These are phyloP conservation scores for Phymorhynchus buccinoides DNA, from an alignment of 1,140 invertebrate species.

Conservation along the genomic window DNA sequence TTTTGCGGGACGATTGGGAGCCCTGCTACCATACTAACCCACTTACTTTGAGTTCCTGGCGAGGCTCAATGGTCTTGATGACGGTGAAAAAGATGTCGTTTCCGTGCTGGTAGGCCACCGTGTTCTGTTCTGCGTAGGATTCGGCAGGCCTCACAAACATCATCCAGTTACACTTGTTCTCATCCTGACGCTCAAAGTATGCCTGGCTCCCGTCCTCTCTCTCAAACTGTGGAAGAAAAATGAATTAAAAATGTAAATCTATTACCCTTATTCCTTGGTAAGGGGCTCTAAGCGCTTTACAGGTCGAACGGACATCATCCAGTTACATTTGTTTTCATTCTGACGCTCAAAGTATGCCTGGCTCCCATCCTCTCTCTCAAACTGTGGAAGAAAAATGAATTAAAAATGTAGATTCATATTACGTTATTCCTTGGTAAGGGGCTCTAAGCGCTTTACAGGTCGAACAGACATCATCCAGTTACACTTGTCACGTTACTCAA, in stretches of 20 bases:
- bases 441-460: no score
- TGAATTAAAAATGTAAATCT: no score
- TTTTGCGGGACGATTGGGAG: no score
- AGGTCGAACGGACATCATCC: slow-evolving; percentile 72
- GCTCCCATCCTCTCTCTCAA: slow-evolving; percentile 55
- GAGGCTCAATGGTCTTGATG: slow-evolving; percentile 65
- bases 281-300: no score
- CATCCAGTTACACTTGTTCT: slow-evolving; percentile 72
- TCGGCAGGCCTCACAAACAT: slow-evolving; percentile 70
- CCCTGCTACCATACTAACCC: no score
- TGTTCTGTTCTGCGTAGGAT: slow-evolving; percentile 67
- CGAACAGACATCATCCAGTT: slow-evolving; percentile 73
- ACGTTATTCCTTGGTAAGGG: no score
- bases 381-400: no score
- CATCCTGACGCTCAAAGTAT: slow-evolving; percentile 67
- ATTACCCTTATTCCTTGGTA: no score
- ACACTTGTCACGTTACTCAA: slow-evolving; percentile 65
- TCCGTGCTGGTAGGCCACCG: slow-evolving; percentile 68
- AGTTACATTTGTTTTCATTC: slow-evolving; percentile 71
- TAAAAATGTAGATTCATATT: no score
- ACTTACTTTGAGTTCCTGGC: slow-evolving; percentile 68
- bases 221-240: slow-evolving; percentile 66
- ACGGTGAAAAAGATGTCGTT: slow-evolving; percentile 66
- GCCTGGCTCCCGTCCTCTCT: slow-evolving; percentile 42
- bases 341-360: slow-evolving; percentile 61